A percentile compares a stretch with the other conserved stretches of the same genome.
Conservation (phyloP, 2,888 invertebrate genomes). For the Drosophila eohydei region DNA sequence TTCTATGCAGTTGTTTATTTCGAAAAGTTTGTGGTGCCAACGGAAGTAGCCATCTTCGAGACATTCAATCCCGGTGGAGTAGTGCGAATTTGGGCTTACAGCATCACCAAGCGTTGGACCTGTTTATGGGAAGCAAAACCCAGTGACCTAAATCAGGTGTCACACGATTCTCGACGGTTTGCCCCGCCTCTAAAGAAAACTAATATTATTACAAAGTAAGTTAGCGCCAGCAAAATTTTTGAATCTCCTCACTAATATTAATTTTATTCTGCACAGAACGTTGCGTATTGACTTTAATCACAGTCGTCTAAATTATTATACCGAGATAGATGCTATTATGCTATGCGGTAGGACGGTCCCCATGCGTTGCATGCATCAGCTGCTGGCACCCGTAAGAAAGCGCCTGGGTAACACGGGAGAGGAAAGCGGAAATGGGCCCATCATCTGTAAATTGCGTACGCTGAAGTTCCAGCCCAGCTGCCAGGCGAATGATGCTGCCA, state of each 20-base stretch:
- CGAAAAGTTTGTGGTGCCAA: constrained; percentile 84
- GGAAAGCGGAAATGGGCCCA: constrained; percentile 73
- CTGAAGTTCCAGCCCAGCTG: constrained; percentile 82
- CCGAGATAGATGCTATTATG: constrained; percentile 93
- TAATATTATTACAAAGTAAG: constrained; percentile 86
- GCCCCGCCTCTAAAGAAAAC: constrained; percentile 88
- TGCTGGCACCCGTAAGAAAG: constrained; percentile 49
- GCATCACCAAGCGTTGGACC: constrained; percentile 87
- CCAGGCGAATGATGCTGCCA: constrained; percentile 75
- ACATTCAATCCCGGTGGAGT: constrained; percentile 94
- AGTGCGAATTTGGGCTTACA: constrained; percentile 91
- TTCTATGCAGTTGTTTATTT: constrained; percentile 81
- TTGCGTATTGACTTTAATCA: constrained; percentile 95
- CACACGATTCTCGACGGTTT: constrained; percentile 90
- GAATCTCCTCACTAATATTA: neutral
- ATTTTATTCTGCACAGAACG: constrained; percentile 86
- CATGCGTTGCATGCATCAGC: constrained; percentile 66
- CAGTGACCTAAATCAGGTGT: constrained; percentile 62
- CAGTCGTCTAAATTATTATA: constrained; percentile 92
- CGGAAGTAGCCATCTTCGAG: constrained; percentile 90
- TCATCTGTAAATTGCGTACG: constrained; percentile 82
- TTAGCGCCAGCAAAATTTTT: neutral
- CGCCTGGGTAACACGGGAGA: neutral
- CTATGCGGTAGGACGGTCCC: constrained; percentile 88
- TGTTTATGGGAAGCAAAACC: constrained; percentile 90